Percentiles rank a stretch among this genome's conserved stretches.
phyloP scores from a whole-genome alignment of 2,888 invertebrate species.

The Lithodes maja region DNA sequence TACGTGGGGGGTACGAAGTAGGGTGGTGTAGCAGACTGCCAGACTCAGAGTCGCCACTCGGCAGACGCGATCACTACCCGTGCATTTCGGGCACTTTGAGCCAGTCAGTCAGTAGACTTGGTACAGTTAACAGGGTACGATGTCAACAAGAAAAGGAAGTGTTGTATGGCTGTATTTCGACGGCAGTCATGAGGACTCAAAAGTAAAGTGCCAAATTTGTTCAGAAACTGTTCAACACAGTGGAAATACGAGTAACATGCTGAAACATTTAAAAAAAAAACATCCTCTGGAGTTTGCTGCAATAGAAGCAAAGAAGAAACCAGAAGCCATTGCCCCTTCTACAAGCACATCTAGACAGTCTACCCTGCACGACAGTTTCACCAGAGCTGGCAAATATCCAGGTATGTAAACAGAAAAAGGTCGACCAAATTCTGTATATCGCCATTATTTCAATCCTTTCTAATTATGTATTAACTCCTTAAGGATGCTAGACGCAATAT shows the following conservation, averaged over 20 bases:
- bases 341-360: conserved; percentile 3
- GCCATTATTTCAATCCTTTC: no score
- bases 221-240: conserved; percentile 13
- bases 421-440: no score
- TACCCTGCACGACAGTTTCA: conserved; percentile 7
- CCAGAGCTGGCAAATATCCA: conserved; percentile 15
- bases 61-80: no score
- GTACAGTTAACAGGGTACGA: no score
- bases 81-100: no score
- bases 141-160: conserved; percentile 20
- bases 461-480: no score
- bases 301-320: conserved; percentile 11
- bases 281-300: conserved; percentile 29
- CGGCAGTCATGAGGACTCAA: neutral
- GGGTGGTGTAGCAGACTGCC: no score
- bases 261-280: conserved; percentile 25
- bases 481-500: no score
- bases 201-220: conserved; percentile 25
- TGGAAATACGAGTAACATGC: conserved; percentile 34
- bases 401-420: conserved; percentile 18
- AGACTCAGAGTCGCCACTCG: no score
- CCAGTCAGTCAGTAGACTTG: no score
- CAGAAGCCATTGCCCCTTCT: conserved; percentile 1
- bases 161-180: conserved; percentile 26
- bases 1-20: no score